These are phyloP conservation scores for Sparus aurata DNA, from an alignment of 2,797 vertebrate species.

Conservation along the genomic window DNA sequence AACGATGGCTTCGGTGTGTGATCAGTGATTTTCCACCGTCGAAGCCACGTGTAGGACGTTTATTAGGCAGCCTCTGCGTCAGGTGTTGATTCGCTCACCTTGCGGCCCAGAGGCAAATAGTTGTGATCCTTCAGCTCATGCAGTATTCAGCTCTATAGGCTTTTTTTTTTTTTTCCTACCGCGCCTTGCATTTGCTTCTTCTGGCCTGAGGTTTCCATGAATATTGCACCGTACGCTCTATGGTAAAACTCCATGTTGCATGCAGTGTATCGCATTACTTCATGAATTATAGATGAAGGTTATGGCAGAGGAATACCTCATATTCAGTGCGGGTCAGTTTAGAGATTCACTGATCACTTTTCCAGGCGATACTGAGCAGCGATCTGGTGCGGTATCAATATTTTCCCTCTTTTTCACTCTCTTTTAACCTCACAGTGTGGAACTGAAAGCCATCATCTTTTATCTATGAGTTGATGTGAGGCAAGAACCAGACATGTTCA, in stretches of 20 bases:
- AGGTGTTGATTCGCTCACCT: conserved; percentile 39
- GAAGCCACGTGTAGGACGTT: conserved; percentile 5
- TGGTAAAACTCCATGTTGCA: conserved; percentile 60
- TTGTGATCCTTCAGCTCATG: conserved; percentile 48
- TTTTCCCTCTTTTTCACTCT: not conserved
- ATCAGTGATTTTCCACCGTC: conserved; percentile 14
- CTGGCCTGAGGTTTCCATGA: conserved; percentile 68
- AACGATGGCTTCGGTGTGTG: conserved; percentile 26
- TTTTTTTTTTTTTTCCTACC: conserved; percentile 28
- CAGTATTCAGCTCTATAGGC: conserved; percentile 53
- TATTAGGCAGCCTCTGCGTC: conserved; percentile 7
- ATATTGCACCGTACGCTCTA: conserved; percentile 59
- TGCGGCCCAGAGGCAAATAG: conserved; percentile 34
- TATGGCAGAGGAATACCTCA: conserved; percentile 40
- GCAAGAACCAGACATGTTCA: not conserved
- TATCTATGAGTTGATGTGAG: not conserved
- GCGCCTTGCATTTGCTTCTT: conserved; percentile 37
- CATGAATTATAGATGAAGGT: conserved; percentile 73
- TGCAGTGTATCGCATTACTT: conserved; percentile 70
- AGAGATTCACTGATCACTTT: conserved; percentile 17
- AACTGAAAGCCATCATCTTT: no score
- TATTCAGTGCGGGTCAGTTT: conserved; percentile 34
- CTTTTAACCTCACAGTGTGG: not conserved
- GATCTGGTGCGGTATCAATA: not conserved
- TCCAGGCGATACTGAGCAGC: not conserved